phyloP scores from a whole-genome alignment of 2,113 vertebrate species.

The Carettochelys insculpta region DNA sequence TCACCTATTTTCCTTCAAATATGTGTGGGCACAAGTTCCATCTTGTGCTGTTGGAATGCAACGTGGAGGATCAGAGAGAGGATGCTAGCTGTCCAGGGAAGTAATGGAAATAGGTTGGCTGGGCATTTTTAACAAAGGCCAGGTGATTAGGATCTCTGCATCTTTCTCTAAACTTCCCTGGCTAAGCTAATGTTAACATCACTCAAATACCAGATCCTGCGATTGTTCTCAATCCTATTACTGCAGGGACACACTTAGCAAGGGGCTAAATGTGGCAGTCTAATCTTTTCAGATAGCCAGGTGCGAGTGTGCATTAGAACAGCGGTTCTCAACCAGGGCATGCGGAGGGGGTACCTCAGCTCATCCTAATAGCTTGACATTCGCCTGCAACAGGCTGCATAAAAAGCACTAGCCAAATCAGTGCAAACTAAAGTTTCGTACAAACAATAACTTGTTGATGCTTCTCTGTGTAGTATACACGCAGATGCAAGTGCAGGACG shows the following conservation, averaged over 20 bases:
- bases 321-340: no score
- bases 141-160: background rate
- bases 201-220: background rate
- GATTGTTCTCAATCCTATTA: background rate
- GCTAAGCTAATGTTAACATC: background rate
- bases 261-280: background rate
- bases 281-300: background rate
- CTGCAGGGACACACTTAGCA: background rate
- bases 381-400: no score
- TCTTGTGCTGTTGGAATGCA: background rate
- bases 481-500: no score
- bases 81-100: background rate
- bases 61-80: background rate
- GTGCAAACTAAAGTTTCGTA: no score
- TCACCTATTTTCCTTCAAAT: background rate
- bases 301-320: background rate
- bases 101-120: background rate
- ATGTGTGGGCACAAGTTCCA: rapidly evolving
- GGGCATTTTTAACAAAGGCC: background rate
- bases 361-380: no score
- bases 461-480: no score
- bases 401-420: no score
- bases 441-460: no score
- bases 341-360: no score
- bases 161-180: background rate